These are phyloP conservation scores for Hydrocynus forskahlii DNA, from an alignment of 2,797 vertebrate genomes.

Conservation along the genomic window DNA sequence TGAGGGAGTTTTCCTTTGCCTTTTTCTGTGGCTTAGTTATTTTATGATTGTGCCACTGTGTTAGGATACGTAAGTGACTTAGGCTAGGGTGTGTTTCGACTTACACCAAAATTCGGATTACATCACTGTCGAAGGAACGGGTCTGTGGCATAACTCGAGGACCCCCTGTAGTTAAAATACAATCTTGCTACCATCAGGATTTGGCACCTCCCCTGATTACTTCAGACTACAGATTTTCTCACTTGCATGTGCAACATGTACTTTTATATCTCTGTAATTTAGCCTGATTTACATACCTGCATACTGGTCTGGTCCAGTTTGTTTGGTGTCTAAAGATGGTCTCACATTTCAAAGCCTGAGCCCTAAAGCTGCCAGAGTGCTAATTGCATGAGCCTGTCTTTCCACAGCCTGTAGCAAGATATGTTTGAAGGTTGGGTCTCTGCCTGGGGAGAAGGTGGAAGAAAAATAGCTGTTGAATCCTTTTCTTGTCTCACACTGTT, in stretches of 20 bases:
- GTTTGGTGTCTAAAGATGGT: constrained; percentile 48
- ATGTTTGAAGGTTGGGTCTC: constrained; percentile 50
- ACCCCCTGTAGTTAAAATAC: no score
- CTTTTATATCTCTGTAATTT: background rate
- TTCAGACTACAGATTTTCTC: background rate
- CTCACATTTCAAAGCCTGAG: constrained; percentile 59
- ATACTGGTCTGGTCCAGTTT: background rate
- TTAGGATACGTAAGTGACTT: no score
- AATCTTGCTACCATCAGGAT: no score
- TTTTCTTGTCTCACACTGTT: background rate
- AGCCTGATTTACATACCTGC: constrained; percentile 7
- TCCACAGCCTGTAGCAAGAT: constrained; percentile 37
- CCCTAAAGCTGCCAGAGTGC: constrained; percentile 16
- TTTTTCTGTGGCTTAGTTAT: no score
- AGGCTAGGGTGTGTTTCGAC: no score
- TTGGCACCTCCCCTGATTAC: background rate
- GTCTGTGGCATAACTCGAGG: no score
- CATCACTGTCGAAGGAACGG: no score
- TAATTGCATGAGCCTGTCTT: constrained; percentile 46
- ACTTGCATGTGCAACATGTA: no score
- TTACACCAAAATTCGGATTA: no score
- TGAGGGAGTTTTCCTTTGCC: no score
- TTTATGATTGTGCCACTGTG: no score
- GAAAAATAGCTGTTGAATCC: background rate
- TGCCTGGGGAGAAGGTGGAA: background rate